Evolutionary conservation across 2,888 invertebrate genomes (phyloP), one percentile per base, ranked within the genome.

Genomic region (Leptura quadrifasciata): DNA sequence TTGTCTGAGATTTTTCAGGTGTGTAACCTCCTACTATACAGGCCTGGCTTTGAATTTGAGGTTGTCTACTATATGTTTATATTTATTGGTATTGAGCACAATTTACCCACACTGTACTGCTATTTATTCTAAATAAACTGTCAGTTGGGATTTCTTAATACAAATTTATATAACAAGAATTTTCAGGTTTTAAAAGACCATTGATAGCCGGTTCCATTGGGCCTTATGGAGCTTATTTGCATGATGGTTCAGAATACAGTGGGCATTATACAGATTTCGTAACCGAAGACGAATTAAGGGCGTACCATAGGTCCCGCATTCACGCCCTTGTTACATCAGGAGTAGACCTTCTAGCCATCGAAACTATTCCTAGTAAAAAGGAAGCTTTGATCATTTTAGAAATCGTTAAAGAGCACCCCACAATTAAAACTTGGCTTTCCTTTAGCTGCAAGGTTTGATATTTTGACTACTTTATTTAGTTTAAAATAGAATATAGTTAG

Each of bases 221-320:
- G 0, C 96, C 97, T 0, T 97, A 95, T 87, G 97, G 97, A 0
- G 97, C 97, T 0, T 94, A 93, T 86, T 90, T 96, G 58, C 94
- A 94, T 86, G 96, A 98, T 87, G 95, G 95, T 9, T 97, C 97
- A 0, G 98, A 98, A 87, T 98, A 97, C 87, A 93, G 93, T 24
- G 97, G 97, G 15, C 91, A 91, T 79, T 95, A 95, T 86, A 93
- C 93, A 0, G 92, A 93, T 76, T 91, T 89, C 75, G 92, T 94
- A 2, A 88, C 92, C 9, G 89, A 65, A 90, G 90, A 91, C 52
- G 82, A 89, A 17, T 91, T 97, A 85, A 92, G 91, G 47, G 93
- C 94, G 52, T 97, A 96, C 95, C 97, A 98, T 89, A 91, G 93
- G 70, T 93, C 94, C 0, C 91, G 96, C 57, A 92, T 97, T 31